Conservation (phyloP, 2,113 vertebrate genomes). For the Pyrgilauda ruficollis region DNA sequence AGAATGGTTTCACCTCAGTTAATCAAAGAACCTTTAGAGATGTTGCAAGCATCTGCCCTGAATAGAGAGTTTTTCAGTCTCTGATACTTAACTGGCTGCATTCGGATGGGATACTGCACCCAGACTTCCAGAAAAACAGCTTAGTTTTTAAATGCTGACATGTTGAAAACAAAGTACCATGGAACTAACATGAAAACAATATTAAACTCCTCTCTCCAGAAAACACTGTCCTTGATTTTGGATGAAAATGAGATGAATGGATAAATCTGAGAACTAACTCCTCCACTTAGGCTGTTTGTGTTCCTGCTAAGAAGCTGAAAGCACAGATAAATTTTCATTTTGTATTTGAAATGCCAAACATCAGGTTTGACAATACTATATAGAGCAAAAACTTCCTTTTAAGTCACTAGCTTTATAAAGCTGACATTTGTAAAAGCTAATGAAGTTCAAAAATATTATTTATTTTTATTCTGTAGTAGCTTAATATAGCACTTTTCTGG, state of each 20-base stretch:
- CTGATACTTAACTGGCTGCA: conserved; percentile 63
- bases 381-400: not conserved
- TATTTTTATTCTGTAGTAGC: not conserved
- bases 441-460: not conserved
- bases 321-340: not conserved
- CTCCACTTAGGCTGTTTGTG: not conserved
- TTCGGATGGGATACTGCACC: not conserved
- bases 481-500: not conserved
- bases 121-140: not conserved
- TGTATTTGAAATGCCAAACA: not conserved
- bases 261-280: not conserved
- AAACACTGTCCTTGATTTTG: not conserved
- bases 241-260: not conserved
- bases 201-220: not conserved
- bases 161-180: not conserved
- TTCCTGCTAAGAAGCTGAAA: not conserved
- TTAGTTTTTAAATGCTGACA: not conserved
- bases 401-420: not conserved
- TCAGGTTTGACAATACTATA: not conserved
- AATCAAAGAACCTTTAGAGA: conserved; percentile 88
- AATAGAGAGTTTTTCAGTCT: conserved; percentile 70
- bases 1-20: conserved; percentile 88
- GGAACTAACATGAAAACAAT: not conserved
- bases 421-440: not conserved
- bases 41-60: conserved; percentile 82